Evolutionary conservation across 1,140 invertebrate species (phyloP), one percentile per base, ranked within the genome.

Genomic region (Drosophila lacertosa): DNA sequence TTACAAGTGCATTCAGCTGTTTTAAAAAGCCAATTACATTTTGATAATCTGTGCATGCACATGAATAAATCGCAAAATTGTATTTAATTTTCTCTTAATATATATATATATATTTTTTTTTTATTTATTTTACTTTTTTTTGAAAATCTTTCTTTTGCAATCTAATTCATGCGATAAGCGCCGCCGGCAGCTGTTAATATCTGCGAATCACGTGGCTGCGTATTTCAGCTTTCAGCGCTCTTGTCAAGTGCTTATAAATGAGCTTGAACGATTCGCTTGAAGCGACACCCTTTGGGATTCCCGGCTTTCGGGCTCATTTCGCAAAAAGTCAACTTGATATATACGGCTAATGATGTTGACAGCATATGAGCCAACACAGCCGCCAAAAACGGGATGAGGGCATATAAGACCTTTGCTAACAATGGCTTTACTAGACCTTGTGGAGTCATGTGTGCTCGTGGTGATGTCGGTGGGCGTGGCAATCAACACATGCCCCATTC

Each of bases 341-440:
- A 84, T 79, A n/a, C n/a, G 58, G 71, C 81, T 83, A 76, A 84
- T 83, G 76, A 84, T 76, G 75, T 79, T 83, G 81, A 86, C 81
- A 75, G 26, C 24, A 29, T 13, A 47, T n/a, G 4, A 29, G n/a
- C n/a, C n/a, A n/a, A n/a, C n/a, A n/a, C n/a, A n/a, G n/a, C n/a
- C n/a, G n/a, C n/a, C n/a, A 40, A 48, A 22, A n/a, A 22, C 16
- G 24, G 10, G n/a, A 39, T 37, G 1, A 11, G 18, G 35, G 40
- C 15, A 53, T 13, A 29, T 42, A 44, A 58, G 57, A 16, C 42
- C 53, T 42, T 71, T 66, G 77, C 50, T 65, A 77, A 77, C 68
- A 60, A 71, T 66, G 54, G 47, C 33, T 10, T 35, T 13, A 35
- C 1, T 13, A 35, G 33, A 35, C 33, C 39, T 40, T 18, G 39